phyloP scores from a whole-genome alignment of 1,140 invertebrate genomes.

The Caligus rogercresseyi region DNA sequence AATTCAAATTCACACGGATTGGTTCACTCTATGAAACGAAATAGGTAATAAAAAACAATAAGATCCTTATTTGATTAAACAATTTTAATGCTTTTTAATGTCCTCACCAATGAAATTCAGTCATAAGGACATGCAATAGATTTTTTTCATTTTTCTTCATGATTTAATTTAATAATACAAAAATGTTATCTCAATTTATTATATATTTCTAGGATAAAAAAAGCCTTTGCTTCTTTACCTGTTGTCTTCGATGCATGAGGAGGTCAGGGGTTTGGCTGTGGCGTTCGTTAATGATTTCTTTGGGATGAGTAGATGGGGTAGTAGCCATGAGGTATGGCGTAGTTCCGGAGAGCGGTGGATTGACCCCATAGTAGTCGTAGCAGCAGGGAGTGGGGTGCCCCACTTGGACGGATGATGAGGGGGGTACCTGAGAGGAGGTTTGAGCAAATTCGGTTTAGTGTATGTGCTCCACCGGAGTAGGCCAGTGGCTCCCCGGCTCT shows the following conservation, averaged over 20 bases:
- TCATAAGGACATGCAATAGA: no score
- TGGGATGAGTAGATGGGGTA: neutral
- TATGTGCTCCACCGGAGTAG: neutral
- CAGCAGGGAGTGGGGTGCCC: neutral
- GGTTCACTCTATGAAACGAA: no score
- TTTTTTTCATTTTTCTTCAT: no score
- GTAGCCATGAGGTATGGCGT: neutral
- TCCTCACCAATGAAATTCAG: no score
- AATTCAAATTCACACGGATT: no score
- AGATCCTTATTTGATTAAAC: no score
- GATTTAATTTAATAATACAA: no score
- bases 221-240: neutral
- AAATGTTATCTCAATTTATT: no score
- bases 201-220: no score
- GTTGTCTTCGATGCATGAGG: conserved; percentile 16
- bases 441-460: neutral
- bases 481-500: neutral
- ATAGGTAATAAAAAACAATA: no score
- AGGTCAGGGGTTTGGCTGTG: conserved; percentile 19
- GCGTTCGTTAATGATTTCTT: neutral
- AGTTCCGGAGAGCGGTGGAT: neutral
- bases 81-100: no score
- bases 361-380: neutral
- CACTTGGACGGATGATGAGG: neutral
- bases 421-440: neutral